These are phyloP conservation scores for Latrodectus hesperus DNA, from an alignment of 2,888 invertebrate species.

Conservation along the genomic window DNA sequence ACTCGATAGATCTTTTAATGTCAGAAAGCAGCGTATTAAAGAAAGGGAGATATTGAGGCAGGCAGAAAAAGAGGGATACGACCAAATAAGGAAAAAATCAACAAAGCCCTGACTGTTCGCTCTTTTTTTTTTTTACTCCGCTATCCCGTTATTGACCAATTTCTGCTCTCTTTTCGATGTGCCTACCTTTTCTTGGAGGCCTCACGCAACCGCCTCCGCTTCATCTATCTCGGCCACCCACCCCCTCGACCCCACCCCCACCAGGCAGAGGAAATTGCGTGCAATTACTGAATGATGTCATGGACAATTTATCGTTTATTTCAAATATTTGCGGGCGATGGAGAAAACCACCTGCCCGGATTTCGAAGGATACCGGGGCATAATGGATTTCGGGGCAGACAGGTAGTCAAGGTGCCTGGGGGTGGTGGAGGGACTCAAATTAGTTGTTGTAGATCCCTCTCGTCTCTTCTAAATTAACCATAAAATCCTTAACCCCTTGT, in stretches of 20 bases:
- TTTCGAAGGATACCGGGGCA: slow-evolving; percentile 44
- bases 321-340: slow-evolving; percentile 69
- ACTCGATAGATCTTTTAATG: too few relatives aligned
- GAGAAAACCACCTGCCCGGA: slow-evolving; percentile 68
- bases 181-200: slow-evolving; percentile 58
- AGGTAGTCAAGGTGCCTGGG: slow-evolving; percentile 55
- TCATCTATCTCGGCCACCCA: slow-evolving; percentile 64
- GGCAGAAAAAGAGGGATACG: too few relatives aligned
- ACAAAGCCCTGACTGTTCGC: slow-evolving; percentile 41
- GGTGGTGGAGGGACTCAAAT: slow-evolving; percentile 45
- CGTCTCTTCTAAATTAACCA: slow-evolving; percentile 60
- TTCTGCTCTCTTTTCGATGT: slow-evolving; percentile 51
- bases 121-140: slow-evolving; percentile 23
- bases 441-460: slow-evolving; percentile 63
- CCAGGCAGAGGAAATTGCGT: slow-evolving; percentile 64
- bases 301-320: slow-evolving; percentile 70
- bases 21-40: too few relatives aligned
- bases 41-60: too few relatives aligned
- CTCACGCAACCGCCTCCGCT: slow-evolving; percentile 62
- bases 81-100: too few relatives aligned
- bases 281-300: slow-evolving; percentile 70
- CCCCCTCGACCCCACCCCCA: slow-evolving; percentile 6
- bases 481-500: slow-evolving; percentile 69
- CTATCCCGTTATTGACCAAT: slow-evolving; percentile 69
- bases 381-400: slow-evolving; percentile 68